Percentiles rank a stretch among this genome's conserved stretches.
Conservation (phyloP, 1,140 invertebrate genomes). For the Eurosta solidaginis region DNA sequence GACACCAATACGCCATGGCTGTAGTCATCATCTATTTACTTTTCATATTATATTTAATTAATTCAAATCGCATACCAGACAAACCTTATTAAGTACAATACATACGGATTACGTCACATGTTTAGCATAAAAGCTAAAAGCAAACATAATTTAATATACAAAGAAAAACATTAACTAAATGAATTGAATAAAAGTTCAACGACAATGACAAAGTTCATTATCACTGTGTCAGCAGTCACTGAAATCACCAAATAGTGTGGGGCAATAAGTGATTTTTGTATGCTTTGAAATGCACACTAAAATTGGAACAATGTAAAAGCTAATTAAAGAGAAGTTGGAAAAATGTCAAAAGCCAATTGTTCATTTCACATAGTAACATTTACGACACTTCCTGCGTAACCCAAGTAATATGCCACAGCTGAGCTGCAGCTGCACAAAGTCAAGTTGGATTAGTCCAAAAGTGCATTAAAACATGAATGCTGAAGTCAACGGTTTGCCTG, state of each 20-base stretch:
- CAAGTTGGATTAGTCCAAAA: not conserved
- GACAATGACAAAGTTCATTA: slow-evolving; percentile 31
- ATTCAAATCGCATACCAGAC: not conserved
- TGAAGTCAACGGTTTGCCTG: not conserved
- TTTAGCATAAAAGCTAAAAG: not conserved
- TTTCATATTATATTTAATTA: not conserved
- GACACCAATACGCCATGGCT: too few species aligned
- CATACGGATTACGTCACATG: not conserved
- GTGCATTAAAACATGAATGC: not conserved
- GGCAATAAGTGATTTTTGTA: not conserved
- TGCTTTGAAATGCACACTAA: not conserved
- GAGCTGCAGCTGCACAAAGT: not conserved
- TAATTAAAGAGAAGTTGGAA: not conserved
- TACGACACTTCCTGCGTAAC: not conserved
- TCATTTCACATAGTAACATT: not conserved
- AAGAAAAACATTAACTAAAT: not conserved
- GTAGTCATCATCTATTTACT: not conserved
- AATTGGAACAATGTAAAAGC: not conserved
- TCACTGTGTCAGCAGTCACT: slow-evolving; percentile 23
- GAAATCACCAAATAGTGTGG: not conserved
- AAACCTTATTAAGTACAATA: not conserved
- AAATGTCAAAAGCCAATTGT: not conserved
- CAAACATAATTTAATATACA: not conserved
- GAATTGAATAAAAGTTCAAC: not conserved
- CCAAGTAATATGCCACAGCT: not conserved